Evolutionary conservation across 1,140 invertebrate species (phyloP), one percentile per base, ranked within the genome.

Genomic region (Phthorimaea operculella): DNA sequence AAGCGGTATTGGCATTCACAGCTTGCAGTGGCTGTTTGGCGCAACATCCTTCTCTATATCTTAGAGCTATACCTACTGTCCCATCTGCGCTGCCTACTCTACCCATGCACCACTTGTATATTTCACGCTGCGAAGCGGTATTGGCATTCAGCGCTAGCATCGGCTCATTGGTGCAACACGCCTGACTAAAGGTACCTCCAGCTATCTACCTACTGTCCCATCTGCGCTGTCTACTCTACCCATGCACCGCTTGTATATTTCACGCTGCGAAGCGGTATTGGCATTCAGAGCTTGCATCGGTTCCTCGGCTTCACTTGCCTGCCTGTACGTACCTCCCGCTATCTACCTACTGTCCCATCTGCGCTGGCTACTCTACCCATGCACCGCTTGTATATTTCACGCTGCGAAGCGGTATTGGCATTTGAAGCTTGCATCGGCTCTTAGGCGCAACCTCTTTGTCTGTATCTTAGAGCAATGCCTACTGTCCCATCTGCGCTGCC

Each of bases 261-360:
- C 68, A 70, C 66, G 51, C 52, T 33, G 58, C 59, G 53, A 55
- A 59, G 58, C 66, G 62, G 66, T 69, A 76, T 74, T 70, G 74
- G 70, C 68, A 72, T 76, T 68, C 68, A 57, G 61, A 64, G 68
- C n/a, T n/a, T n/a, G n/a, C n/a, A n/a, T n/a, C n/a, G n/a, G n/a
- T n/a, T n/a, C n/a, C n/a, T n/a, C n/a, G n/a, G n/a, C n/a, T n/a
- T n/a, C n/a, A n/a, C n/a, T n/a, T n/a, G n/a, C n/a, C n/a, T n/a
- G n/a, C n/a, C n/a, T n/a, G n/a, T n/a, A n/a, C n/a, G n/a, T n/a
- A n/a, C n/a, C n/a, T n/a, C n/a, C n/a, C n/a, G n/a, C n/a, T n/a
- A n/a, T n/a, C n/a, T n/a, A n/a, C n/a, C n/a, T n/a, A n/a, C n/a
- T n/a, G n/a, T n/a, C n/a, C 1, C 36, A 47, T 65, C 61, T 70